Percentiles rank a stretch among this genome's conserved stretches.
Evolutionary conservation across 1,140 invertebrate species (phyloP).

Genomic region (Drosophila biarmipes): DNA sequence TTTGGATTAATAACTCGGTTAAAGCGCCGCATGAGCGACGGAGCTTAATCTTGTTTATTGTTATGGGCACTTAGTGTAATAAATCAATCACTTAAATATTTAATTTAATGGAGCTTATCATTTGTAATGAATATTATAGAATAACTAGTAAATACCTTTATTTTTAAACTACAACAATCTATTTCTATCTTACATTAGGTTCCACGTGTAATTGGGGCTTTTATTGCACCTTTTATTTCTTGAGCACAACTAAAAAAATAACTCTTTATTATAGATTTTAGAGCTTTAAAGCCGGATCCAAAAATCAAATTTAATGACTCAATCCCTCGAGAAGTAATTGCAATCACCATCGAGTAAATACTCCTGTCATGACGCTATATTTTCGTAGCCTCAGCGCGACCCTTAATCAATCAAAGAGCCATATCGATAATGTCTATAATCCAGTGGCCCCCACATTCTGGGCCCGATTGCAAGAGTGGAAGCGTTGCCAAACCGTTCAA

Average conservation of each 20-base stretch:
- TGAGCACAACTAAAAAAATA: not conserved
- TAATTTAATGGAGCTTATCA: not conserved
- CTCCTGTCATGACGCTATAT: slow-evolving; percentile 15
- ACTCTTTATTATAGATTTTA: not conserved
- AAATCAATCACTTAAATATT: slow-evolving; percentile 5
- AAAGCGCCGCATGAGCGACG: slow-evolving; percentile 2
- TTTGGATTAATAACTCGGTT: slow-evolving; percentile 15
- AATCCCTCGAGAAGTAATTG: slow-evolving; percentile 15
- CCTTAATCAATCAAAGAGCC: slow-evolving; percentile 47
- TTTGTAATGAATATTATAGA: too few species aligned
- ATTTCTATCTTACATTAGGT: too few species aligned
- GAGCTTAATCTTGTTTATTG: slow-evolving; percentile 9
- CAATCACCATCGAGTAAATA: slow-evolving; percentile 16
- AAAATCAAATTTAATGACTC: slow-evolving; percentile 12
- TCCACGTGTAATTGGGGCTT: not conserved
- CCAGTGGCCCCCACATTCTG: slow-evolving; percentile 51
- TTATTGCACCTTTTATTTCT: not conserved
- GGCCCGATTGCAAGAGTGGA: slow-evolving; percentile 62
- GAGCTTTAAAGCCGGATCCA: too few species aligned
- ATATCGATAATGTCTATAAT: slow-evolving; percentile 42
- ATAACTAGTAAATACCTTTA: too few species aligned
- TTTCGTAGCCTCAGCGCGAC: slow-evolving; percentile 16
- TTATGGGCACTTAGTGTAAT: slow-evolving; percentile 6
- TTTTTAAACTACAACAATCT: too few species aligned
- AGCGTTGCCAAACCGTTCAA: slow-evolving; percentile 67